Evolutionary conservation across 2,888 invertebrate species (phyloP).

Genomic region (Drosophila nigricruria): DNA sequence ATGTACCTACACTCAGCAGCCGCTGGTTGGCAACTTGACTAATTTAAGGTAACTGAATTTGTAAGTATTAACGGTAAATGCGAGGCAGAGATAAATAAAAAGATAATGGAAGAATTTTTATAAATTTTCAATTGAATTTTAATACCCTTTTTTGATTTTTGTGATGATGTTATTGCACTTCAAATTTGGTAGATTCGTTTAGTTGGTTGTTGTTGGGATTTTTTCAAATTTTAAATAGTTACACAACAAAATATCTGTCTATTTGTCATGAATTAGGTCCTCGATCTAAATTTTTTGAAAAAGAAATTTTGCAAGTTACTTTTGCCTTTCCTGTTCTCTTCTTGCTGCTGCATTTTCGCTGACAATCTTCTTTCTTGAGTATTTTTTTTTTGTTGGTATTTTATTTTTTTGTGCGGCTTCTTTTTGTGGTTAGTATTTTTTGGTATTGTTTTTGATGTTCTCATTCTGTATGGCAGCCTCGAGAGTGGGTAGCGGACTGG

Average conservation of each 20-base stretch:
- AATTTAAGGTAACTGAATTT: not conserved
- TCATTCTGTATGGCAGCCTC: not conserved
- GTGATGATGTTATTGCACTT: not conserved
- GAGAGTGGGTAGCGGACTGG: not conserved
- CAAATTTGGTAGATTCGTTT: not conserved
- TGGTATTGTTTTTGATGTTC: not conserved
- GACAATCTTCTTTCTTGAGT: not conserved
- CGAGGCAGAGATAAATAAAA: too few relatives aligned
- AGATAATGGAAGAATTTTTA: too few relatives aligned
- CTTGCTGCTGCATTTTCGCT: not conserved
- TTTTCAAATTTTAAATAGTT: not conserved
- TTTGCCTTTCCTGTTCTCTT: too few relatives aligned
- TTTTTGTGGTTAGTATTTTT: not conserved
- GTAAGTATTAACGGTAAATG: too few relatives aligned
- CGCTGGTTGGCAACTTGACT: not conserved
- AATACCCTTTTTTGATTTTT: not conserved
- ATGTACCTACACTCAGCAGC: not conserved
- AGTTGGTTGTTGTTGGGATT: not conserved
- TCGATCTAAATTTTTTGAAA: not conserved
- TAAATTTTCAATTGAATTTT: not conserved
- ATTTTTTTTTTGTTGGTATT: not conserved
- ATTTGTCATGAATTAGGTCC: too few relatives aligned
- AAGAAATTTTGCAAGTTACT: not conserved
- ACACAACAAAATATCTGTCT: conserved; percentile 2
- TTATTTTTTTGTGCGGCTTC: not conserved